Percentiles rank a stretch among this genome's conserved stretches.
Conservation (phyloP, 1,140 invertebrate species). For the Brachionus angularis region DNA sequence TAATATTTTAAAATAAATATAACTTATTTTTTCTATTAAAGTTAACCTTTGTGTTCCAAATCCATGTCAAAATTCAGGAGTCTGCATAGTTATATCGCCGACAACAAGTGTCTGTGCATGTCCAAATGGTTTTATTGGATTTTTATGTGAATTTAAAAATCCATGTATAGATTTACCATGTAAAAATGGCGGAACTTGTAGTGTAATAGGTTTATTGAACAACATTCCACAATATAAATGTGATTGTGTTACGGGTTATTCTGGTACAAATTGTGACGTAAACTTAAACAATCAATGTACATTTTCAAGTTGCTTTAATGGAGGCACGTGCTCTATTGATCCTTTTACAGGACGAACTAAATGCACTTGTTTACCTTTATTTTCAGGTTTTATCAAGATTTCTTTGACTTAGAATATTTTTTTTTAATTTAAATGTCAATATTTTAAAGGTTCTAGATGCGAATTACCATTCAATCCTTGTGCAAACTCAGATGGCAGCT, state of each 20-base stretch:
- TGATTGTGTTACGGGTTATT: constrained; percentile 1
- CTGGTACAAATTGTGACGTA: constrained; percentile 8
- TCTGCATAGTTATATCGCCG: constrained; percentile 45
- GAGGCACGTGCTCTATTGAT: constrained; percentile 15
- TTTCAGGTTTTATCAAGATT: neutral
- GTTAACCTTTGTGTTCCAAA: constrained; percentile 45
- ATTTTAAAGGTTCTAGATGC: constrained; percentile 10
- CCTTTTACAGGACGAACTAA: neutral
- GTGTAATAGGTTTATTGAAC: neutral
- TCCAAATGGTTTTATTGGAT: constrained; percentile 49
- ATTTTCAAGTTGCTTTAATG: constrained; percentile 10
- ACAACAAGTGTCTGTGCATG: constrained; percentile 47
- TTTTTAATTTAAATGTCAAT: neutral
- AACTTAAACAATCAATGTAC: constrained; percentile 32
- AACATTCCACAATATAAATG: neutral
- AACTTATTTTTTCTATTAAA: neutral
- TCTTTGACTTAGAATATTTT: neutral
- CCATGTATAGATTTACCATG: constrained; percentile 43
- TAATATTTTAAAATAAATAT: no score
- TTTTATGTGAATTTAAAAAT: constrained; percentile 52
- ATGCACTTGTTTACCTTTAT: constrained; percentile 22
- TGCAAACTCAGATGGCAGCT: neutral
- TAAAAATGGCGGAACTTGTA: constrained; percentile 43
- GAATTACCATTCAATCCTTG: constrained; percentile 28
- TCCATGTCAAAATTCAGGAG: constrained; percentile 51